Evolutionary conservation across 2,797 vertebrate genomes (phyloP).

Genomic region (Enteromius trimaculatus): DNA sequence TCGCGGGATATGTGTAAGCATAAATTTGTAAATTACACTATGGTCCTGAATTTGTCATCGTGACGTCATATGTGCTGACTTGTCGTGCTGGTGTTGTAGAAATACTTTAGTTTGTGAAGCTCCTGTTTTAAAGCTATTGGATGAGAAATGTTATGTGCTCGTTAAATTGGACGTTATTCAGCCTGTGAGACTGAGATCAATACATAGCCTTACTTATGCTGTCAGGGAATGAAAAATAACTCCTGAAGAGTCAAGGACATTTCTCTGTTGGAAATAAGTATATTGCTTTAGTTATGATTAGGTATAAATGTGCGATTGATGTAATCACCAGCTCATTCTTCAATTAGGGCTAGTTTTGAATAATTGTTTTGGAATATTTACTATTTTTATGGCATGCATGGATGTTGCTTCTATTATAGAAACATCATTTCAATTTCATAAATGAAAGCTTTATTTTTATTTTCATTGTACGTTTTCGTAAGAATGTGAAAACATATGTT

Average conservation of each 20-base stretch:
- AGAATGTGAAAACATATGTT: neutral
- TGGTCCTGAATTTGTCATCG: neutral
- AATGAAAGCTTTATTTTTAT: neutral
- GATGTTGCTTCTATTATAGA: neutral
- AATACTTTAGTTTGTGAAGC: neutral
- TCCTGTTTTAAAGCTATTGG: neutral
- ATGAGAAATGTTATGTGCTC: neutral
- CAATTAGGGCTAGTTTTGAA: neutral
- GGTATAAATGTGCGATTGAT: neutral
- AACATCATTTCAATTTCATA: neutral
- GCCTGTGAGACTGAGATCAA: neutral
- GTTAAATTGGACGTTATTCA: neutral
- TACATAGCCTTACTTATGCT: neutral
- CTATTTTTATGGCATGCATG: neutral
- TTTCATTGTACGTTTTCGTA: neutral
- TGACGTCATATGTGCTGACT: constrained; percentile 37
- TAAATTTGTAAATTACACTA: neutral
- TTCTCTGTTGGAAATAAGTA: neutral
- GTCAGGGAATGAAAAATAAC: neutral
- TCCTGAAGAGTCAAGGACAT: neutral
- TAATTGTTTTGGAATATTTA: neutral
- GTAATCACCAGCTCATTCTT: neutral
- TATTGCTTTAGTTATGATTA: neutral
- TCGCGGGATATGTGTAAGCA: constrained; percentile 90
- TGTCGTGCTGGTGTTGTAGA: neutral